Evolutionary conservation across 2,797 vertebrate genomes (phyloP).

Genomic region (Spea hammondii): DNA sequence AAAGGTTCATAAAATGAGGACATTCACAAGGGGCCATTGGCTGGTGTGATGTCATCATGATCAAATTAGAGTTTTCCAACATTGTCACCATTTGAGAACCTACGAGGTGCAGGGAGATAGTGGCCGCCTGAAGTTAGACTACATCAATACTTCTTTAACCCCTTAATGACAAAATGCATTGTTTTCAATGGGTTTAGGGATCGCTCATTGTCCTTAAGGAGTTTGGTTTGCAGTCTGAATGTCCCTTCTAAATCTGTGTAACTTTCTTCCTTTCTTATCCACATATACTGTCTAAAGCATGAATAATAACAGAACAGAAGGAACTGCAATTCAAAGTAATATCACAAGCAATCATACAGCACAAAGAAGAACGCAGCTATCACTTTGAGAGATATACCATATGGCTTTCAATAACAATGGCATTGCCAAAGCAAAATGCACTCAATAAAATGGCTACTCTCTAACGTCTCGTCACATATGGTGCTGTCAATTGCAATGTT

Average conservation of each 20-base stretch:
- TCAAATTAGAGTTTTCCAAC: too few relatives aligned
- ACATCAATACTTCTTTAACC: too few relatives aligned
- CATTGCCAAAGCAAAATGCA: conserved; percentile 13
- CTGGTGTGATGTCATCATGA: too few relatives aligned
- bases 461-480: conserved; percentile 39
- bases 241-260: not conserved
- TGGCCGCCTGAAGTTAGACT: too few relatives aligned
- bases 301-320: conserved; percentile 6
- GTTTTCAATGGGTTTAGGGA: too few relatives aligned
- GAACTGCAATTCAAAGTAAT: conserved; percentile 5
- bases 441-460: conserved; percentile 31
- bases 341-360: conserved; percentile 18
- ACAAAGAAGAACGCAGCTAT: conserved; percentile 19
- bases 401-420: conserved; percentile 42
- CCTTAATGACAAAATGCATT: too few relatives aligned
- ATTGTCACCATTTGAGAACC: too few relatives aligned
- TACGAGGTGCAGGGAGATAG: too few relatives aligned
- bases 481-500: conserved; percentile 36
- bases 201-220: too few relatives aligned
- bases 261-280: conserved; percentile 2
- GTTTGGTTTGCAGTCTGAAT: not conserved
- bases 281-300: conserved; percentile 2
- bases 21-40: too few relatives aligned
- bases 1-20: too few relatives aligned
- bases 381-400: conserved; percentile 30